Conservation (phyloP, 2,888 invertebrate genomes). For the Acleris literana region DNA sequence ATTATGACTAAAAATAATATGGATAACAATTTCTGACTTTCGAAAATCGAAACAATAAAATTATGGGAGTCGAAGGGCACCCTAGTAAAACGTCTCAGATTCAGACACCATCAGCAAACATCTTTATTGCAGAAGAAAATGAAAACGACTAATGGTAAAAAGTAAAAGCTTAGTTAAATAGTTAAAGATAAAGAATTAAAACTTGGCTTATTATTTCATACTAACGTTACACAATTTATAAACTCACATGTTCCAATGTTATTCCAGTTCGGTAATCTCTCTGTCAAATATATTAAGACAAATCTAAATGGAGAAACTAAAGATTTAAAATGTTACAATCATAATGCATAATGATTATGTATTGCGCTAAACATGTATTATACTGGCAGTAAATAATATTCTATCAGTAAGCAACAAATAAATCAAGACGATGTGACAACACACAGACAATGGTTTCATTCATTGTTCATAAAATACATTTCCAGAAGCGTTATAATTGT, state of each 20-base stretch:
- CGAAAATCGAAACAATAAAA: no score
- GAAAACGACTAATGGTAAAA: slow-evolving; percentile 6
- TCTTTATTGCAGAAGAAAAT: not conserved
- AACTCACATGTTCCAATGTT: slow-evolving; percentile 38
- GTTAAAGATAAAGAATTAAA: slow-evolving; percentile 12
- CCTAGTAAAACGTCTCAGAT: not conserved
- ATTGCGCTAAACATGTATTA: no score
- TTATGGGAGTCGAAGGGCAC: no score
- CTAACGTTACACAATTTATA: slow-evolving; percentile 27
- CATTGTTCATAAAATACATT: not conserved
- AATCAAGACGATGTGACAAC: not conserved
- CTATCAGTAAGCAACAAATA: not conserved
- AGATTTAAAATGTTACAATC: no score
- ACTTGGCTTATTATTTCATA: no score
- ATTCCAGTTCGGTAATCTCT: slow-evolving; percentile 41
- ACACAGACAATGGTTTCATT: not conserved
- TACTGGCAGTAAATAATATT: not conserved
- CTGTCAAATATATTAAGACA: slow-evolving; percentile 12
- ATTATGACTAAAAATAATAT: no score
- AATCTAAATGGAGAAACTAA: no score
- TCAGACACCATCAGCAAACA: not conserved
- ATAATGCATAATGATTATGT: no score
- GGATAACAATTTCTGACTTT: no score
- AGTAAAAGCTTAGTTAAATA: slow-evolving; percentile 14
- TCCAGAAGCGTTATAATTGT: not conserved